phyloP scores from a whole-genome alignment of 2,113 vertebrate genomes.

The Myanophis thanlyinensis region DNA sequence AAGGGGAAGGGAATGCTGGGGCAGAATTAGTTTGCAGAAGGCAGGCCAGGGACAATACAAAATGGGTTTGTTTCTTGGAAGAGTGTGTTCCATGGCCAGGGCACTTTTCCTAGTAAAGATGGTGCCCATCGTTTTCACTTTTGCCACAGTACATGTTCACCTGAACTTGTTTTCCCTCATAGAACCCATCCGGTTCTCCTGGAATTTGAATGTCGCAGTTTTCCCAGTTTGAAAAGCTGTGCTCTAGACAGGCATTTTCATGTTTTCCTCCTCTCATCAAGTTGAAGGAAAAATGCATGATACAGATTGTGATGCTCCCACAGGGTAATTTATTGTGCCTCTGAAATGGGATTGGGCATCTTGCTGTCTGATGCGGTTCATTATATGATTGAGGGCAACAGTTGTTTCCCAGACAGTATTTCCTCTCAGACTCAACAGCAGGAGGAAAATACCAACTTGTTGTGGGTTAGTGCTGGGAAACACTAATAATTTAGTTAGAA shows the following conservation, averaged over 20 bases:
- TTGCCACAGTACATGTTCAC: not conserved
- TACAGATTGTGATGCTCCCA: not conserved
- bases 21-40: not conserved
- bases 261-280: not conserved
- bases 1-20: not conserved
- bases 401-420: not conserved
- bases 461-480: not conserved
- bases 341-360: not conserved
- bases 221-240: not conserved
- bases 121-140: not conserved
- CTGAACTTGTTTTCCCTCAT: not conserved
- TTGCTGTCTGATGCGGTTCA: not conserved
- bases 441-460: not conserved
- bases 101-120: not conserved
- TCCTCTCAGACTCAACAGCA: not conserved
- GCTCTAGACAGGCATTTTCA: not conserved
- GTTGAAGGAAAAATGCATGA: not conserved
- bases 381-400: not conserved
- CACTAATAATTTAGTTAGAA: not conserved
- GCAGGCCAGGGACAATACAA: not conserved
- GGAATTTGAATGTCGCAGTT: not conserved
- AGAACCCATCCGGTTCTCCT: not conserved
- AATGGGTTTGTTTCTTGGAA: not conserved
- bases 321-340: not conserved
- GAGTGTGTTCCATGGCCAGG: not conserved